A percentile compares a stretch with the other conserved stretches of the same genome.
phyloP scores from a whole-genome alignment of 2,888 invertebrate genomes.

The Muschampia plurimacula region DNA sequence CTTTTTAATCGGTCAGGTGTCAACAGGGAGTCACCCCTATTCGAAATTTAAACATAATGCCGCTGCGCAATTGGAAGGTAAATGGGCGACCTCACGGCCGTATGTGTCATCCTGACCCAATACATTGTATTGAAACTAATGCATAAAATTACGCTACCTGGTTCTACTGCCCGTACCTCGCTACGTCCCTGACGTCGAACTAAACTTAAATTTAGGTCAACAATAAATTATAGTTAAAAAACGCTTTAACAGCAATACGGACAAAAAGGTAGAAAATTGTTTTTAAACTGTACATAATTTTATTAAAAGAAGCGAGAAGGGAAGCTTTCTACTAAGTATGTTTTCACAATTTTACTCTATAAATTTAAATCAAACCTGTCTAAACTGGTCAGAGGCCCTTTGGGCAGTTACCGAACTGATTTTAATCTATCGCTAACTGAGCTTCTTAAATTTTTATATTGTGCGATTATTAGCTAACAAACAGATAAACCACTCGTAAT shows the following conservation, averaged over 20 bases:
- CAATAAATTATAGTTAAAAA: background rate
- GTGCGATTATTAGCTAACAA: background rate
- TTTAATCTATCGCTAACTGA: no score
- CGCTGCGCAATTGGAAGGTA: slow-evolving; percentile 65
- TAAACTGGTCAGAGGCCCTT: no score
- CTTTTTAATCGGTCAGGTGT: slow-evolving; percentile 42
- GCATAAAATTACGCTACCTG: slow-evolving; percentile 61
- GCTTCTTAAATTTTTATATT: background rate
- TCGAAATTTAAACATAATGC: slow-evolving; percentile 56
- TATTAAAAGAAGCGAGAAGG: no score
- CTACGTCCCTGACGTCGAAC: background rate
- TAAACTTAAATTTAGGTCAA: slow-evolving; percentile 6
- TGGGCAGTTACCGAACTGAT: no score
- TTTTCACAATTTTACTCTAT: no score
- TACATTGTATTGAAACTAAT: slow-evolving; percentile 52
- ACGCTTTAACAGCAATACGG: background rate
- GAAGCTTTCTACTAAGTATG: no score
- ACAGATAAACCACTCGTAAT: slow-evolving; percentile 10
- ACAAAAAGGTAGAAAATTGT: no score
- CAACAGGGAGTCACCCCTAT: slow-evolving; percentile 50
- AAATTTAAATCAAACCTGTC: no score
- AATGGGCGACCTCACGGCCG: slow-evolving; percentile 52
- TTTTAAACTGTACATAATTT: no score
- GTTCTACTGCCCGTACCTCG: slow-evolving; percentile 53
- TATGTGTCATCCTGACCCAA: slow-evolving; percentile 53